Base-by-base conservation (phyloP, 2,888 invertebrate genomes). In the Cryptophagus acutangulus region DNA sequence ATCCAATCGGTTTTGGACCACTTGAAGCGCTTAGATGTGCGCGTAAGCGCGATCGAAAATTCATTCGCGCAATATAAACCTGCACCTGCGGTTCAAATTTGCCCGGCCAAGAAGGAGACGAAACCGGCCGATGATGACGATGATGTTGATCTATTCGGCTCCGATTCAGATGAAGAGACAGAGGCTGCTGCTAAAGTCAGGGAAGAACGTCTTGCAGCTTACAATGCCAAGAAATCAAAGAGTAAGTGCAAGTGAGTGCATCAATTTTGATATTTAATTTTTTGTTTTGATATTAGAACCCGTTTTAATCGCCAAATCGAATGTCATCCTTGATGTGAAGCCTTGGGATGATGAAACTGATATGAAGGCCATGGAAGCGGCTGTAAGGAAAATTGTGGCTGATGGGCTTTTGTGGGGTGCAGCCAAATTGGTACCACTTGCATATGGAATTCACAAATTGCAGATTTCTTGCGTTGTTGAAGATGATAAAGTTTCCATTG, bases 321-420 rank as follows among this genome's bases (percentile, higher is more conserved):
- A 84, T 63, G 84, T 97, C 35, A 84, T 97, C 52, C 74, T 96
- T 51, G 95, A 96, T 71, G 84, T 95, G 1, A 97, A 97, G 66
- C 93, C 94, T 12, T 82, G 82, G 82, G 88, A 88, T 66, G 92
- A 93, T 72, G 92, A 93, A 69, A 95, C 95, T 24, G 88, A 96
- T 59, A 88, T 96, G 85, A 79, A 76, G 53, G 78, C 73, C 41
- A 77, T 96, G 79, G 95, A 97, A 71, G 68, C 73, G 17, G 71
- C 74, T 54, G 92, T 95, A 1, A 77, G 94, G 52, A 74, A 77
- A 51, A 84, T 97, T 51, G 65, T 65, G 45, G 77, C 77, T 49
- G 94, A 95, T 61, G 96, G 96, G 15, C 79, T 96, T 18, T 66
- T 94, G 2, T 97, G 96, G 96, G 96, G 96, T 53, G 87, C 89